Percentiles rank a stretch among this genome's conserved stretches.
Conservation (phyloP, 2,888 invertebrate species). For the Gibbula magus region DNA sequence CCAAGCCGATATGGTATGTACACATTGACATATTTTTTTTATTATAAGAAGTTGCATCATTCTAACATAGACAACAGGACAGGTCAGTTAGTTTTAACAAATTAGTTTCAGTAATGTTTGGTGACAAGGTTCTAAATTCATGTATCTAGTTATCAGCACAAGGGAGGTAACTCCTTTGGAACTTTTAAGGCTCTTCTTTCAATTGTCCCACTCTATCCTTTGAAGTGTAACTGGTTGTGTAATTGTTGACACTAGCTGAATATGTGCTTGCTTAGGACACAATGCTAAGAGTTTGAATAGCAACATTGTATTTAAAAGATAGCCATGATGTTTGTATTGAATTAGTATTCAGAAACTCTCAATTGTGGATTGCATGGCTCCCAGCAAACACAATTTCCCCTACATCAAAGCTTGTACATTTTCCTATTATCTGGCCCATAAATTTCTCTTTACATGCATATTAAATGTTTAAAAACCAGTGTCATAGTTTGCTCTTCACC, state of each 20-base stretch:
- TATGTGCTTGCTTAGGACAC: conserved; percentile 11
- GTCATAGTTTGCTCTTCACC: no score
- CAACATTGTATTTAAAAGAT: neutral
- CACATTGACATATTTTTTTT: neutral
- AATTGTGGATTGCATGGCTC: no score
- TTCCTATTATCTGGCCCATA: no score
- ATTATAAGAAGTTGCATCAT: neutral
- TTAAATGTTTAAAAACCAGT: no score
- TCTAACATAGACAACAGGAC: neutral
- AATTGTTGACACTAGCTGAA: conserved; percentile 5
- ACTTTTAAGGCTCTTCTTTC: conserved; percentile 3
- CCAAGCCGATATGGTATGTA: conserved; percentile 63
- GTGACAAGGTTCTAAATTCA: no score
- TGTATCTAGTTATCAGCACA: neutral
- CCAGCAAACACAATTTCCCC: no score
- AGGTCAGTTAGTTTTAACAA: neutral
- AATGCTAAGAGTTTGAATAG: neutral
- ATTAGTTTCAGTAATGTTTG: neutral
- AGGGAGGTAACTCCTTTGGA: conserved; percentile 1
- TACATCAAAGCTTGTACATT: no score
- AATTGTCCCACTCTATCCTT: neutral
- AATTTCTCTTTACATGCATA: no score
- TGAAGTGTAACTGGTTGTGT: conserved; percentile 5
- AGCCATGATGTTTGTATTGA: neutral
- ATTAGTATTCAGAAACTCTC: no score